Percentiles rank a stretch among this genome's conserved stretches.
Evolutionary conservation across 2,888 invertebrate genomes (phyloP).

Genomic region (Patella caerulea): DNA sequence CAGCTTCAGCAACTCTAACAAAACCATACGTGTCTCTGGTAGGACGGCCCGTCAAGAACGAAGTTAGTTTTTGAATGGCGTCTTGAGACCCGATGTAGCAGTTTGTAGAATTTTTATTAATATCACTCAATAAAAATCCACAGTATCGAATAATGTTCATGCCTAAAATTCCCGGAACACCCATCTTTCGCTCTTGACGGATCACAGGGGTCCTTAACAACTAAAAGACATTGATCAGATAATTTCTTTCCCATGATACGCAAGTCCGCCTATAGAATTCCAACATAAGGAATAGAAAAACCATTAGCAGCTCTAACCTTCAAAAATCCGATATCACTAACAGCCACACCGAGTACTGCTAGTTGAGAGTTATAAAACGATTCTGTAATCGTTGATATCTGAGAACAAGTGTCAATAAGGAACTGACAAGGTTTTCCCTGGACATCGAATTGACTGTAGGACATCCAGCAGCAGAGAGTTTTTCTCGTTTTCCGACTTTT

Average conservation of each 20-base stretch:
- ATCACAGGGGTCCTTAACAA: background rate
- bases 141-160: background rate
- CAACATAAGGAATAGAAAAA: constrained; percentile 1
- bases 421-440: background rate
- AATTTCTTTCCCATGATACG: background rate
- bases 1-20: background rate
- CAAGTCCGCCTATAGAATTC: background rate
- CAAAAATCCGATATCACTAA: background rate
- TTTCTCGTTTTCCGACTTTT: background rate
- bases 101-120: background rate
- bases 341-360: background rate
- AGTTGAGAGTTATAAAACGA: background rate
- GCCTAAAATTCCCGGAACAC: background rate
- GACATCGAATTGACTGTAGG: background rate
- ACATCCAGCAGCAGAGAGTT: background rate
- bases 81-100: too few relatives aligned
- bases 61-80: too few relatives aligned
- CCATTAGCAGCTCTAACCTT: background rate
- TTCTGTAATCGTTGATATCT: background rate
- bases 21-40: background rate
- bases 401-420: background rate
- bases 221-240: background rate
- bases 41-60: background rate
- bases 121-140: background rate
- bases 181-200: background rate